Conservation (phyloP, 2,113 vertebrate species). For the Dissostichus mawsoni region DNA sequence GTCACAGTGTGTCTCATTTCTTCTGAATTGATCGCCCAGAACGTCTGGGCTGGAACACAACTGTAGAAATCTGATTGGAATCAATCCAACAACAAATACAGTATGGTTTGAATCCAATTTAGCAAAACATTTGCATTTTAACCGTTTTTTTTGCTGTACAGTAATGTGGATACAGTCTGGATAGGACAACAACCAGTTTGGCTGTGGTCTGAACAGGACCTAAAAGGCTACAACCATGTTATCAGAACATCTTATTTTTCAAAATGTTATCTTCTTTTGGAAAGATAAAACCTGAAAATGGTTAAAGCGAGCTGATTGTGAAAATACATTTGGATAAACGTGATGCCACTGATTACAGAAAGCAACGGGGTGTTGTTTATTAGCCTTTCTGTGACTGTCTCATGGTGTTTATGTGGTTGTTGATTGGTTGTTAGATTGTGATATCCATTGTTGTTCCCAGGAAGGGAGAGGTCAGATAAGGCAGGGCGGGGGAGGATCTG, state of each 20-base stretch:
- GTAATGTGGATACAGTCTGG: no score
- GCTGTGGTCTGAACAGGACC: no score
- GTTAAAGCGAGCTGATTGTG: not conserved
- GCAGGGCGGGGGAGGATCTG: conserved; percentile 38
- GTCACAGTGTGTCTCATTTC: no score
- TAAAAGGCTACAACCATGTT: not conserved
- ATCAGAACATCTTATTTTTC: not conserved
- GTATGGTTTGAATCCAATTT: no score
- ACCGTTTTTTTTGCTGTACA: no score
- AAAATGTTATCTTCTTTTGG: not conserved
- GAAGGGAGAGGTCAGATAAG: conserved; percentile 72
- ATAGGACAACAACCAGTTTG: no score
- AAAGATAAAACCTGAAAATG: not conserved
- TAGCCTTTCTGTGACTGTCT: conserved; percentile 3
- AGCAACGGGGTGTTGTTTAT: conserved; percentile 28
- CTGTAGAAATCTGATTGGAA: no score
- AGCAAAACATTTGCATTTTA: no score
- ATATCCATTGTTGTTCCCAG: conserved; percentile 72
- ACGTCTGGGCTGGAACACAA: no score
- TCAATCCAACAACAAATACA: no score
- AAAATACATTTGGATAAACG: not conserved
- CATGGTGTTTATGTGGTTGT: conserved; percentile 25
- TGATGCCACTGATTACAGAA: not conserved
- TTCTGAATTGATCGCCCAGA: no score
- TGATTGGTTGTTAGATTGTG: conserved; percentile 43